A percentile compares a stretch with the other conserved stretches of the same genome.
Evolutionary conservation across 1,140 invertebrate species (phyloP).

Genomic region (Temnothorax longispinosus): DNA sequence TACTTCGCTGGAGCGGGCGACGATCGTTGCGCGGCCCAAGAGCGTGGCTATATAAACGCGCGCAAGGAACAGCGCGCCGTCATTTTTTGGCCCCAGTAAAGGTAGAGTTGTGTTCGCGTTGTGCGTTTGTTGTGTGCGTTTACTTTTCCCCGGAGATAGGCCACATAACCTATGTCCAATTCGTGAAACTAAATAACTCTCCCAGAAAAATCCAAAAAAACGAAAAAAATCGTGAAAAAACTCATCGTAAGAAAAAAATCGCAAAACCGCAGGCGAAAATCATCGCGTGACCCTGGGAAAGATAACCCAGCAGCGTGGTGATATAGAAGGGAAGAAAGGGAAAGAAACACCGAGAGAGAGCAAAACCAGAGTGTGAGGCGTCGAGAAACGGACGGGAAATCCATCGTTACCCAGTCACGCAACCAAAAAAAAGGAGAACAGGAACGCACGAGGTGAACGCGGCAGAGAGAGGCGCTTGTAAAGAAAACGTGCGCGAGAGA

Average conservation of each 20-base stretch:
- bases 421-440: too few relatives aligned
- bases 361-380: too few relatives aligned
- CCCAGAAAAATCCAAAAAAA: constrained; percentile 89
- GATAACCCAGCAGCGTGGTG: not conserved
- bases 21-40: constrained; percentile 44
- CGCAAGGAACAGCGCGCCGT: constrained; percentile 69
- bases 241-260: constrained; percentile 82
- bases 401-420: too few relatives aligned
- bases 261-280: constrained; percentile 83
- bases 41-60: constrained; percentile 81
- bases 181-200: constrained; percentile 89
- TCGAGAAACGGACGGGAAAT: too few relatives aligned
- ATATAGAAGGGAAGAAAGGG: not conserved
- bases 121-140: constrained; percentile 85
- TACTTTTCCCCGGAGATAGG: constrained; percentile 87
- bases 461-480: too few relatives aligned
- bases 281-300: not conserved
- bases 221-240: constrained; percentile 82
- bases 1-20: constrained; percentile 54
- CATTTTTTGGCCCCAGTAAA: constrained; percentile 87
- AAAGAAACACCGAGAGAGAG: too few relatives aligned
- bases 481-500: too few relatives aligned
- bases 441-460: too few relatives aligned
- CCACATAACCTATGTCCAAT: constrained; percentile 93
- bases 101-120: constrained; percentile 87